These are phyloP conservation scores for Odontothrips loti DNA, from an alignment of 2,888 invertebrate species.

Conservation along the genomic window DNA sequence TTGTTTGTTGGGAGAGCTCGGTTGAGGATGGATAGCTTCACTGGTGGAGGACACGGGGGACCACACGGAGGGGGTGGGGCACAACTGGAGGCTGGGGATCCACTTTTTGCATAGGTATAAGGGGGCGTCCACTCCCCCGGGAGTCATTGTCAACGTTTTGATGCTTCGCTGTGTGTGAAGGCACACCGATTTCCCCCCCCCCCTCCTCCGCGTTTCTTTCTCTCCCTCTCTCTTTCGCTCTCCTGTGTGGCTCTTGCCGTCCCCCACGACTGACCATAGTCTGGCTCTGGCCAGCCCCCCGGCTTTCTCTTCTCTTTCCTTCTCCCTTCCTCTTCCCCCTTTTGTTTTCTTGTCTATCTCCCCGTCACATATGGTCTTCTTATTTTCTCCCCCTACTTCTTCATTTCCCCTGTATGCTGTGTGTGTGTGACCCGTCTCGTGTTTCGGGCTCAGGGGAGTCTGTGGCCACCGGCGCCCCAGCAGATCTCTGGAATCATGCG, in stretches of 20 bases:
- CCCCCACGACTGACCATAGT: not conserved
- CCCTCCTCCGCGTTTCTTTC: not conserved
- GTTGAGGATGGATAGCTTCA: too few species aligned
- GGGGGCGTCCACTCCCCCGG: not conserved
- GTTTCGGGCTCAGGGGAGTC: too few species aligned
- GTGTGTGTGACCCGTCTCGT: too few species aligned
- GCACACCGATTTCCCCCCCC: not conserved
- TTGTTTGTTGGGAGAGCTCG: too few species aligned
- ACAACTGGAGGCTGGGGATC: not conserved
- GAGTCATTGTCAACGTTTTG: constrained; percentile 22
- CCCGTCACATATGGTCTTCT: not conserved
- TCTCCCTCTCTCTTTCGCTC: not conserved
- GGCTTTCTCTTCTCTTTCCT: not conserved
- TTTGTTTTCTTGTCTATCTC: not conserved
- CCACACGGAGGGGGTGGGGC: not conserved
- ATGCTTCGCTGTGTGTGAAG: not conserved
- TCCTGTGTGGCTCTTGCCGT: not conserved
- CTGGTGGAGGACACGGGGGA: not conserved
- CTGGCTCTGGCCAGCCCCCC: not conserved
- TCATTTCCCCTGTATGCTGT: not conserved
- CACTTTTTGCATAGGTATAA: constrained; percentile 25
- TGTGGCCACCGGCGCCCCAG: too few species aligned
- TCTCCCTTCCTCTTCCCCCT: not conserved
- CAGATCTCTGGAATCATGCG: not conserved
- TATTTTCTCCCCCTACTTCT: not conserved